Evolutionary conservation across 2,797 vertebrate species (phyloP).

Genomic region (Trichosurus vulpecula): DNA sequence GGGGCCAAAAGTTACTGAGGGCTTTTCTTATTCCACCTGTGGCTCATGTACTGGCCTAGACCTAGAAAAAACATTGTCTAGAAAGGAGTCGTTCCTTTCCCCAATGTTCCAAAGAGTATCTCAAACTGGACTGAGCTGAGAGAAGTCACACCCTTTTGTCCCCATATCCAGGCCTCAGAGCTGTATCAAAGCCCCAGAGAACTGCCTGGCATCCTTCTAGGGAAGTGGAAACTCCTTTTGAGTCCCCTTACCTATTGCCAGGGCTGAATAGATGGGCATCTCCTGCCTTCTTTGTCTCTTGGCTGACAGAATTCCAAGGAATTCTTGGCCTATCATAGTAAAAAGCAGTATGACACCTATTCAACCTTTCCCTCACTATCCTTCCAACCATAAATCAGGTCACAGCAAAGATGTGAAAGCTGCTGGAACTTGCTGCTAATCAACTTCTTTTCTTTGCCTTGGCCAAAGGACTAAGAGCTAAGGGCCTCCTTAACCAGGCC

Average conservation of each 20-base stretch:
- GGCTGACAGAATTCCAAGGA: background rate
- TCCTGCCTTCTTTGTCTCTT: background rate
- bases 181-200: background rate
- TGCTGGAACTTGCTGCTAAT: background rate
- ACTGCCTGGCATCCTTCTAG: background rate
- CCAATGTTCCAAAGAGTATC: background rate
- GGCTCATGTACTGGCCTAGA: background rate
- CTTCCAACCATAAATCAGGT: background rate
- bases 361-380: background rate
- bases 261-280: background rate
- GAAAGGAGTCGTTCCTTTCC: background rate
- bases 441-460: background rate
- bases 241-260: background rate
- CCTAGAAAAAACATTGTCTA: background rate
- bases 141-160: background rate
- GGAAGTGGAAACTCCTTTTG: background rate
- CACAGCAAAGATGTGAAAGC: background rate
- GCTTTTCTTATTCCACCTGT: background rate
- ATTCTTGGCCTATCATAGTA: background rate
- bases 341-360: background rate
- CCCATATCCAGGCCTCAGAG: background rate
- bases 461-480: background rate
- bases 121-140: background rate
- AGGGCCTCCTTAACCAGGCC: background rate
- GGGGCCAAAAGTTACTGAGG: background rate